These are phyloP conservation scores for Macropus fuliginosus DNA, from an alignment of 2,797 vertebrate genomes.

Conservation along the genomic window DNA sequence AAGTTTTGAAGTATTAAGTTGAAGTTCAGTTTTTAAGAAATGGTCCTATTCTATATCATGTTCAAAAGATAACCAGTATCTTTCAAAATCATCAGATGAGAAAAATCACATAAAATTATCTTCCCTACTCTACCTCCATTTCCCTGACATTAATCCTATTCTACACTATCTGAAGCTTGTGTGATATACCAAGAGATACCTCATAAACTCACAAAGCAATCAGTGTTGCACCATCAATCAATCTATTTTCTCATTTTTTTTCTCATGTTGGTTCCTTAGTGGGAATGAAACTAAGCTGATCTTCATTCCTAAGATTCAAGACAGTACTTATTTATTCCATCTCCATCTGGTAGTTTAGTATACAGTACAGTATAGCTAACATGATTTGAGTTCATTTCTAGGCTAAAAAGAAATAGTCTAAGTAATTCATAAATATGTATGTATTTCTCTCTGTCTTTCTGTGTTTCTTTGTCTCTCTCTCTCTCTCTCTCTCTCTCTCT, in stretches of 20 bases:
- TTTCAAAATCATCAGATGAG: not conserved
- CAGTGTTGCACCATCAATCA: conserved; percentile 2
- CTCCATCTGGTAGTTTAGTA: not conserved
- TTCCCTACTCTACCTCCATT: not conserved
- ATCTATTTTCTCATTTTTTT: not conserved
- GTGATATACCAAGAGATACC: not conserved
- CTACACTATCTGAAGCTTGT: not conserved
- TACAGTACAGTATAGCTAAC: not conserved
- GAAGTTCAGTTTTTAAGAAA: not conserved
- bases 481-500: accelerated
- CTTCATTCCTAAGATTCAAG: not conserved
- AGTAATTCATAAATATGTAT: conserved; percentile 43
- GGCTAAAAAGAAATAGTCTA: not conserved
- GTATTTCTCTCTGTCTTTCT: not conserved
- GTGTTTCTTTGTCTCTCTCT: not conserved
- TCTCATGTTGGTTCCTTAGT: not conserved
- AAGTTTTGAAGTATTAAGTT: not conserved
- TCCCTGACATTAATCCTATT: not conserved
- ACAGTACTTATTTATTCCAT: conserved; percentile 18
- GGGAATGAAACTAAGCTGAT: not conserved
- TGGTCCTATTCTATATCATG: not conserved
- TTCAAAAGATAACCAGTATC: not conserved
- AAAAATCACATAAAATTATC: not conserved
- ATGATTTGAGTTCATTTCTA: conserved; percentile 34
- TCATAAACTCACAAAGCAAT: not conserved